Percentiles rank a stretch among this genome's conserved stretches.
phyloP scores from a whole-genome alignment of 2,888 invertebrate species.

The Zonitis immaculata region DNA sequence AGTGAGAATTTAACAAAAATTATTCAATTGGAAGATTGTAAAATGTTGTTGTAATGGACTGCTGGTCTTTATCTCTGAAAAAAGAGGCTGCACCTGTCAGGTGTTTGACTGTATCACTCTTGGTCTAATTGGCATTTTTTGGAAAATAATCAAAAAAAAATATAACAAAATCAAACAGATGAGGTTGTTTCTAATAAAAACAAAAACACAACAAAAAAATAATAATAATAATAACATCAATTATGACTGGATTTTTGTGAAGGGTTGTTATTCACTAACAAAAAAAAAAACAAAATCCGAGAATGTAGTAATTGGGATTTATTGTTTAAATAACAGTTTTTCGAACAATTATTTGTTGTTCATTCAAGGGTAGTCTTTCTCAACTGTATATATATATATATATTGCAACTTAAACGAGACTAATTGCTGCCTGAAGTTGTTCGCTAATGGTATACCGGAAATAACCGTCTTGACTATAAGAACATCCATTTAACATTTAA shows the following conservation, averaged over 20 bases:
- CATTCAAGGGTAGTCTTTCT: neutral
- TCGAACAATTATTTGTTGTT: neutral
- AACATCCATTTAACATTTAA: conserved; percentile 15
- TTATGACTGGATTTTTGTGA: too few relatives aligned
- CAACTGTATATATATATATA: neutral
- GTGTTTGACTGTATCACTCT: neutral
- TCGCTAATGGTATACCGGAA: conserved; percentile 28
- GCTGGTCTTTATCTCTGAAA: neutral
- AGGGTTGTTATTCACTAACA: too few relatives aligned
- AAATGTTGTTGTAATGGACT: neutral
- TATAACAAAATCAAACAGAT: too few relatives aligned
- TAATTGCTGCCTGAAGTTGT: conserved; percentile 29
- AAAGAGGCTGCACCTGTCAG: conserved; percentile 1
- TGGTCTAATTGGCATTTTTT: neutral
- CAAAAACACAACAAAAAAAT: too few relatives aligned
- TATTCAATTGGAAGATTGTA: neutral
- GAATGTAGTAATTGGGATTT: neutral
- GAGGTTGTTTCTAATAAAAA: neutral
- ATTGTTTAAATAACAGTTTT: neutral
- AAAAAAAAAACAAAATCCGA: neutral
- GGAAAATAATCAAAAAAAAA: too few relatives aligned
- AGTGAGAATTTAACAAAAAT: neutral
- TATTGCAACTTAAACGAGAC: neutral
- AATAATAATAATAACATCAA: neutral
- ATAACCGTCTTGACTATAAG: conserved; percentile 19